Conservation (phyloP, 1,140 invertebrate species). For the Ips nitidus region DNA sequence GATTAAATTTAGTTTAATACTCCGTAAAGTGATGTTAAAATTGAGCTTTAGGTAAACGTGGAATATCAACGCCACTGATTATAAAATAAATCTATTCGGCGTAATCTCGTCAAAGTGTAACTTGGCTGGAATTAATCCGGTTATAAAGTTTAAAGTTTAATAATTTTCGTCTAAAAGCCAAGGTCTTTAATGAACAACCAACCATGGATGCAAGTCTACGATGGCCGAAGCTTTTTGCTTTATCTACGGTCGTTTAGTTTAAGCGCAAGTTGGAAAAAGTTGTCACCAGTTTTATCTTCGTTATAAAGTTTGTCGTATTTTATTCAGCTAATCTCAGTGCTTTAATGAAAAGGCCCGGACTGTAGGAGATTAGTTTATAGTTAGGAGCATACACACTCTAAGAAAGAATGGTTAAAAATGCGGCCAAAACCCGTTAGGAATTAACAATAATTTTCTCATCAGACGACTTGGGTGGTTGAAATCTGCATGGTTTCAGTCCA, state of each 20-base stretch:
- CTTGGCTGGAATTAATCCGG: conserved; percentile 4
- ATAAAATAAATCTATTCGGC: background rate
- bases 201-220: background rate
- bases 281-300: conserved; percentile 12
- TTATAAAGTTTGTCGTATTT: conserved; percentile 11
- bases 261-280: conserved; percentile 15
- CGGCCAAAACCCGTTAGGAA: too few species aligned
- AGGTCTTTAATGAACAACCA: conserved; percentile 1
- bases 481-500: too few species aligned
- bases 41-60: too few species aligned
- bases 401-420: too few species aligned
- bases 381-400: too few species aligned
- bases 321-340: conserved; percentile 3
- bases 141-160: conserved; percentile 10
- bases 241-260: conserved; percentile 10
- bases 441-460: too few species aligned
- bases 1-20: too few species aligned
- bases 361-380: background rate
- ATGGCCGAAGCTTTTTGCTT: conserved; percentile 13
- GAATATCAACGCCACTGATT: background rate
- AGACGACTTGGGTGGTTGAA: too few species aligned
- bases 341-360: conserved; percentile 1
- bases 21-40: too few species aligned
- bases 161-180: conserved; percentile 15
- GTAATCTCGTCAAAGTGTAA: conserved; percentile 6